These are phyloP conservation scores for Betta splendens DNA, from an alignment of 2,797 vertebrate genomes.

Conservation along the genomic window DNA sequence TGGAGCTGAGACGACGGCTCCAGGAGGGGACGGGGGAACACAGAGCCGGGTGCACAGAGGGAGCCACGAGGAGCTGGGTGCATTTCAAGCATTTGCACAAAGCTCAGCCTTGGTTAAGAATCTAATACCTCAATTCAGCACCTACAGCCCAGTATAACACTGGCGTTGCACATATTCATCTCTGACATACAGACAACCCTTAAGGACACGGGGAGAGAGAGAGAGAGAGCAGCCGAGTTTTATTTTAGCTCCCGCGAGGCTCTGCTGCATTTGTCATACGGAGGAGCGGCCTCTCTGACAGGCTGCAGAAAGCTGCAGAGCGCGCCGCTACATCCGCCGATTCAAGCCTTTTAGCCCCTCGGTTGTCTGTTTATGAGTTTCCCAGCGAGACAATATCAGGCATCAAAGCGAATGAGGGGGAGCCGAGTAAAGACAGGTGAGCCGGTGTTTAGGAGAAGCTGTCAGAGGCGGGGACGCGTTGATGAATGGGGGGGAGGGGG, in stretches of 20 bases:
- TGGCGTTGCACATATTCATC: conserved; percentile 70
- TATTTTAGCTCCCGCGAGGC: conserved; percentile 75
- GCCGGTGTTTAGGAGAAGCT: conserved; percentile 23
- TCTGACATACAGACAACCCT: conserved; percentile 64
- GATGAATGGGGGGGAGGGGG: neutral
- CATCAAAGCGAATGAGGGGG: conserved; percentile 45
- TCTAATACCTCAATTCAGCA: conserved; percentile 73
- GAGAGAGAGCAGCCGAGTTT: conserved; percentile 67
- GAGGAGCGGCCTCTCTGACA: conserved; percentile 66
- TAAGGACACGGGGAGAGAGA: conserved; percentile 44
- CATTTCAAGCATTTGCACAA: conserved; percentile 63
- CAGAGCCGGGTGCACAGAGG: conserved; percentile 21
- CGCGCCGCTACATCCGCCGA: conserved; percentile 48
- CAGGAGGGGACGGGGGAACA: conserved; percentile 12
- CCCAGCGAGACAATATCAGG: conserved; percentile 45
- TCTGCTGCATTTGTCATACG: conserved; percentile 72
- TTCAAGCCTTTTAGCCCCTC: conserved; percentile 48
- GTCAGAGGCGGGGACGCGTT: conserved; percentile 28
- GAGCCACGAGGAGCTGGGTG: conserved; percentile 41
- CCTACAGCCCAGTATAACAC: conserved; percentile 66
- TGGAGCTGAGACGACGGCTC: conserved; percentile 19
- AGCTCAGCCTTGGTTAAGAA: conserved; percentile 67
- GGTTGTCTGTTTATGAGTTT: conserved; percentile 49
- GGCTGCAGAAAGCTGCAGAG: conserved; percentile 56
- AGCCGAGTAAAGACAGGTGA: conserved; percentile 34